Evolutionary conservation across 2,113 vertebrate species (phyloP).

Genomic region (Catharus bicknelli): DNA sequence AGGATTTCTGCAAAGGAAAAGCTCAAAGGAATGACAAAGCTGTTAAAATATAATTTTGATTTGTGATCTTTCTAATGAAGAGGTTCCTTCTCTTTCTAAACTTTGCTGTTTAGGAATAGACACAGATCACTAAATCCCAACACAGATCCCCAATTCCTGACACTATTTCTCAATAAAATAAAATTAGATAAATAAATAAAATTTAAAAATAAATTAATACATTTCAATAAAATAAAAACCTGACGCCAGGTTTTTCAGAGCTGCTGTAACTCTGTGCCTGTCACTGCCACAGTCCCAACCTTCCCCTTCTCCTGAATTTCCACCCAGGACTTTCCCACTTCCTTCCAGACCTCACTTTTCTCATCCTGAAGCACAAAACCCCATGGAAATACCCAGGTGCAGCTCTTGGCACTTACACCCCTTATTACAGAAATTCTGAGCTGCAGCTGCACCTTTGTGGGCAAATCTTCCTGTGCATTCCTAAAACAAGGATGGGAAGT

Average conservation of each 20-base stretch:
- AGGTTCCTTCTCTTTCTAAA: not conserved
- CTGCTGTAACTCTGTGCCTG: not conserved
- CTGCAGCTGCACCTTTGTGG: not conserved
- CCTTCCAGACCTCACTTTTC: not conserved
- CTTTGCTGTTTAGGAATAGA: too few relatives aligned
- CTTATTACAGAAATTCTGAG: not conserved
- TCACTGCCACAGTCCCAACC: not conserved
- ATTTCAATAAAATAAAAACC: too few relatives aligned
- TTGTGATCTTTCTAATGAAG: not conserved
- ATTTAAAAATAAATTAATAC: too few relatives aligned
- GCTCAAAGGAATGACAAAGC: not conserved
- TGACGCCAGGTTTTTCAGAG: not conserved
- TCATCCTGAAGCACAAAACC: not conserved
- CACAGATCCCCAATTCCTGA: too few relatives aligned
- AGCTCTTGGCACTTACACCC: not conserved
- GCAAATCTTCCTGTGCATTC: not conserved
- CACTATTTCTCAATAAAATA: too few relatives aligned
- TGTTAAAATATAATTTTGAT: not conserved
- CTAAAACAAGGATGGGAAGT: not conserved
- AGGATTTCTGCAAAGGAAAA: not conserved
- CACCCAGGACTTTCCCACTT: not conserved
- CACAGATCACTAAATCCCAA: too few relatives aligned
- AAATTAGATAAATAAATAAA: too few relatives aligned
- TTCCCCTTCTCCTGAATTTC: not conserved
- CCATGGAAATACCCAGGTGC: accelerated